These are phyloP conservation scores for Poeciliopsis prolifica DNA, from an alignment of 2,113 vertebrate species.

Conservation along the genomic window DNA sequence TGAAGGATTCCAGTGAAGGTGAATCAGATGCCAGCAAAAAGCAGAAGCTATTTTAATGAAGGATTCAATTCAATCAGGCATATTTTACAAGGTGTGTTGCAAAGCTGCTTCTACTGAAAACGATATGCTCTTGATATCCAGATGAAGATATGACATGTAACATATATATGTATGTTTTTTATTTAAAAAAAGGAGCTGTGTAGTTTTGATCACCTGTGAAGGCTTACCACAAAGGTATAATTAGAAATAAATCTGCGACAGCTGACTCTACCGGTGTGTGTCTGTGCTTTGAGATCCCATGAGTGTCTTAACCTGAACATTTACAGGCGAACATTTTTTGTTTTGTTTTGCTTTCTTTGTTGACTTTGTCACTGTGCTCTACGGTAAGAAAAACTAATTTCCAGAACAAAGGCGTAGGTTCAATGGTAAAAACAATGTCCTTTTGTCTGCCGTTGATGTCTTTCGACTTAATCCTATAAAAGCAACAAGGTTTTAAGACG, in stretches of 20 bases:
- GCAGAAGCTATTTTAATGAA: constrained; percentile 43
- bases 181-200: neutral
- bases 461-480: neutral
- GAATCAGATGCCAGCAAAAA: constrained; percentile 22
- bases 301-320: neutral
- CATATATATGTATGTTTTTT: neutral
- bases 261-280: constrained; percentile 2
- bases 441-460: neutral
- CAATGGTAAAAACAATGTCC: neutral
- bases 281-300: neutral
- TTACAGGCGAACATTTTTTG: neutral
- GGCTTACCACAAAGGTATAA: constrained; percentile 50
- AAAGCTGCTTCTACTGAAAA: constrained; percentile 19
- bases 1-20: constrained; percentile 59
- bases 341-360: too few relatives aligned
- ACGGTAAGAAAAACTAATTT: neutral
- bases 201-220: constrained; percentile 47
- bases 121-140: neutral
- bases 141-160: neutral
- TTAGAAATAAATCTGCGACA: constrained; percentile 59
- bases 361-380: too few relatives aligned
- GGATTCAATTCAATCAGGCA: constrained; percentile 28
- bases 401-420: neutral
- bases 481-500: too few relatives aligned
- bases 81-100: constrained; percentile 13